Conservation (phyloP, 1,140 invertebrate species). For the Drosophila pectinifera region DNA sequence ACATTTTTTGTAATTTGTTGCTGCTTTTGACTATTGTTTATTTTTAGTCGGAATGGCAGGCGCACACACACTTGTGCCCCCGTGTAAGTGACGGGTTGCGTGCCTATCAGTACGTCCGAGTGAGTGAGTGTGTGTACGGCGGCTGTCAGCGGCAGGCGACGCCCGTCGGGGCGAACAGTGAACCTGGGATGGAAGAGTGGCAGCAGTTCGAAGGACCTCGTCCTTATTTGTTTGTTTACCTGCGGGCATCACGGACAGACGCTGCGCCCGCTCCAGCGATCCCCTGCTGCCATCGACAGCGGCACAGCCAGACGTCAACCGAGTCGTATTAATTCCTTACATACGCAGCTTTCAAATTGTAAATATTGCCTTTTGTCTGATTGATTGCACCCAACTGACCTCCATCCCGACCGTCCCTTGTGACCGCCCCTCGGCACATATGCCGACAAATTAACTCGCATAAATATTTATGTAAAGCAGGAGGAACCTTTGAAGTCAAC, state of each 20-base stretch:
- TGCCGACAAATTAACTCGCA: conserved; percentile 78
- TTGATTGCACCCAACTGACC: conserved; percentile 58
- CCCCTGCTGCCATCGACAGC: background rate
- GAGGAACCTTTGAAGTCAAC: conserved; percentile 51
- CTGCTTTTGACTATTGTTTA: conserved; percentile 63
- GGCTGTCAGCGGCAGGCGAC: conserved; percentile 63
- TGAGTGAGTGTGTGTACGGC: conserved; percentile 35
- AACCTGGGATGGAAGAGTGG: background rate
- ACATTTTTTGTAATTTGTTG: conserved; percentile 25
- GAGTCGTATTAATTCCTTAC: conserved; percentile 61
- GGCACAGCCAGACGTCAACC: conserved; percentile 37
- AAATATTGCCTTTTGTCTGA: conserved; percentile 79
- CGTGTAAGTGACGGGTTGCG: conserved; percentile 51
- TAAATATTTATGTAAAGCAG: conserved; percentile 75
- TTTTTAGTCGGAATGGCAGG: conserved; percentile 62
- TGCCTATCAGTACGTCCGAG: conserved; percentile 25
- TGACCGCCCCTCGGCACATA: conserved; percentile 29
- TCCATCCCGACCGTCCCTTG: background rate
- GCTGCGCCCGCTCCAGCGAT: conserved; percentile 1
- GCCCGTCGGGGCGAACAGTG: conserved; percentile 19
- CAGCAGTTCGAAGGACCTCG: conserved; percentile 37
- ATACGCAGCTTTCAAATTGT: conserved; percentile 61
- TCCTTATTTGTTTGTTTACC: conserved; percentile 54
- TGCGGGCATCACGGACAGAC: conserved; percentile 49
- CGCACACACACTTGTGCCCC: conserved; percentile 32